phyloP scores from a whole-genome alignment of 2,797 vertebrate genomes.

The Squalus acanthias region DNA sequence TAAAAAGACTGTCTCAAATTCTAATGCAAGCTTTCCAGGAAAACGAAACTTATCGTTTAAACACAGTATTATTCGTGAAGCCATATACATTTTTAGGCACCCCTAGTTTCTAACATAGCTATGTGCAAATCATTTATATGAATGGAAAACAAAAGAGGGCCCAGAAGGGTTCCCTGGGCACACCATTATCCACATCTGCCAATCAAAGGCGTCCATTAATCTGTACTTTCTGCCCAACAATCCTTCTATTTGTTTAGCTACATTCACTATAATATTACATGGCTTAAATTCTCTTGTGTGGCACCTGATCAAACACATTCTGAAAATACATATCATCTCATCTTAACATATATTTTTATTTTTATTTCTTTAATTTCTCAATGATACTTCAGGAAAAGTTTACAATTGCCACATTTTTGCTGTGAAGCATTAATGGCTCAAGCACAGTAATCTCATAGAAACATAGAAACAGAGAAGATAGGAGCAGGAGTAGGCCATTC shows the following conservation, averaged over 20 bases:
- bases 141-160: not conserved
- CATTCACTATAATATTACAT: not conserved
- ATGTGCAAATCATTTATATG: not conserved
- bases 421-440: not conserved
- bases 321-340: not conserved
- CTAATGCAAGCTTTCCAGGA: too few relatives aligned
- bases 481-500: too few relatives aligned
- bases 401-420: not conserved
- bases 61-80: too few relatives aligned
- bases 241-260: not conserved
- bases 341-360: too few relatives aligned
- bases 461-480: too few relatives aligned
- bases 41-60: too few relatives aligned
- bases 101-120: too few relatives aligned
- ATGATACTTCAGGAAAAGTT: not conserved
- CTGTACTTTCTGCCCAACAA: not conserved
- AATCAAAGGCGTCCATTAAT: not conserved
- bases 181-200: not conserved
- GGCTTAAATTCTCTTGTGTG: not conserved
- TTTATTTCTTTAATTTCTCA: not conserved
- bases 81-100: too few relatives aligned
- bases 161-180: not conserved
- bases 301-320: not conserved
- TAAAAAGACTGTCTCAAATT: too few relatives aligned
- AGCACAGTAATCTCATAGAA: not conserved